A percentile compares a stretch with the other conserved stretches of the same genome.
phyloP scores from a whole-genome alignment of 2,888 invertebrate species.

The Drosophila hamatofila region DNA sequence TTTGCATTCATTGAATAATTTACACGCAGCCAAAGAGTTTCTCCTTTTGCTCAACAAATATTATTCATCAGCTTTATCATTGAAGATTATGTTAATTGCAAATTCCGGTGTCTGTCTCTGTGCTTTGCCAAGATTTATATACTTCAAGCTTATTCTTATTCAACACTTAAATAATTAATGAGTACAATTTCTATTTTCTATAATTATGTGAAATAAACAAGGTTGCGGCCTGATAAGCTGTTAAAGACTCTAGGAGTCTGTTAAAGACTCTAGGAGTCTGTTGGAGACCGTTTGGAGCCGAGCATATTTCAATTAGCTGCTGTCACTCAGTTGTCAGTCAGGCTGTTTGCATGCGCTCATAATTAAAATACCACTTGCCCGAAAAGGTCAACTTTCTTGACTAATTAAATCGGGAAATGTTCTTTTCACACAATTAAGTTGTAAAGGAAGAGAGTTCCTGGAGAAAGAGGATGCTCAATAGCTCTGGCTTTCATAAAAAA shows the following conservation, averaged over 20 bases:
- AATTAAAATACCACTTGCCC: conserved; percentile 11
- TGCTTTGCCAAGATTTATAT: neutral
- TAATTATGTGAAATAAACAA: neutral
- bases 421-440: neutral
- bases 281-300: neutral
- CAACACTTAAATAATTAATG: conserved; percentile 3
- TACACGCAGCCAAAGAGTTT: neutral
- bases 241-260: neutral
- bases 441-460: too few relatives aligned
- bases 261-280: neutral
- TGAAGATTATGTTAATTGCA: conserved; percentile 5
- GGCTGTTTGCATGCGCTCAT: conserved; percentile 6
- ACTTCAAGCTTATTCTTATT: neutral
- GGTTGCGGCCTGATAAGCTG: neutral
- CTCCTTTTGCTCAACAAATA: neutral
- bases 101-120: neutral
- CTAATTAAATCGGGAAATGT: neutral
- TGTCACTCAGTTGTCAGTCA: conserved; percentile 17
- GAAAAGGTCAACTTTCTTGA: conserved; percentile 1
- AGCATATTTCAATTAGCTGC: conserved; percentile 3
- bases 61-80: neutral
- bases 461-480: neutral
- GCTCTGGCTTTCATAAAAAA: neutral
- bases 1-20: conserved; percentile 10
- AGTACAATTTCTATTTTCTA: neutral